phyloP scores from a whole-genome alignment of 2,888 invertebrate genomes.

The Orthosia incerta region DNA sequence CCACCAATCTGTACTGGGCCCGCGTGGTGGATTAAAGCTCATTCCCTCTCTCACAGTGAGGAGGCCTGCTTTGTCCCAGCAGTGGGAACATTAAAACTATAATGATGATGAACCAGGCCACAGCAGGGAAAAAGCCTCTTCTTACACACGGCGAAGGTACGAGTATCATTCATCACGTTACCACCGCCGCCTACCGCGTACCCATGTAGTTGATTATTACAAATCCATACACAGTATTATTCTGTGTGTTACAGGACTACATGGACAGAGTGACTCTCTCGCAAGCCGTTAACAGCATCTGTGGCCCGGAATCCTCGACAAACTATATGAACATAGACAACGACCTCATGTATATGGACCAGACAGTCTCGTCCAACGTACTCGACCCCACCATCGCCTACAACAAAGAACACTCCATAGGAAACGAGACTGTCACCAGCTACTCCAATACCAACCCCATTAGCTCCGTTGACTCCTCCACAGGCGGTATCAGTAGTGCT shows the following conservation, averaged over 20 bases:
- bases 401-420: constrained; percentile 78
- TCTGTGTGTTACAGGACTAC: constrained; percentile 81
- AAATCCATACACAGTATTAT: too few relatives aligned
- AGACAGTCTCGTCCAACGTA: constrained; percentile 79
- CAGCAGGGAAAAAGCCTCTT: too few relatives aligned
- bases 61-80: too few relatives aligned
- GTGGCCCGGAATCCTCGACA: constrained; percentile 81
- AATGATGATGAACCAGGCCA: too few relatives aligned
- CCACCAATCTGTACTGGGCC: too few relatives aligned
- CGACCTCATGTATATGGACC: constrained; percentile 87
- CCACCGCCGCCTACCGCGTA: too few relatives aligned
- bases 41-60: too few relatives aligned
- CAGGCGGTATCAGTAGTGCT: constrained; percentile 80
- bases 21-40: too few relatives aligned
- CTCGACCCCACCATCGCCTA: constrained; percentile 80
- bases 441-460: constrained; percentile 77
- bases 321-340: constrained; percentile 85
- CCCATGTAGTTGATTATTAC: too few relatives aligned
- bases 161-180: too few relatives aligned
- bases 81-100: too few relatives aligned
- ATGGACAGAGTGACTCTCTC: constrained; percentile 87
- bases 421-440: constrained; percentile 80
- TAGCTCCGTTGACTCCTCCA: constrained; percentile 72
- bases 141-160: too few relatives aligned
- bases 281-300: constrained; percentile 88